Evolutionary conservation across 2,888 invertebrate genomes (phyloP).

Genomic region (Dendrolimus pini): DNA sequence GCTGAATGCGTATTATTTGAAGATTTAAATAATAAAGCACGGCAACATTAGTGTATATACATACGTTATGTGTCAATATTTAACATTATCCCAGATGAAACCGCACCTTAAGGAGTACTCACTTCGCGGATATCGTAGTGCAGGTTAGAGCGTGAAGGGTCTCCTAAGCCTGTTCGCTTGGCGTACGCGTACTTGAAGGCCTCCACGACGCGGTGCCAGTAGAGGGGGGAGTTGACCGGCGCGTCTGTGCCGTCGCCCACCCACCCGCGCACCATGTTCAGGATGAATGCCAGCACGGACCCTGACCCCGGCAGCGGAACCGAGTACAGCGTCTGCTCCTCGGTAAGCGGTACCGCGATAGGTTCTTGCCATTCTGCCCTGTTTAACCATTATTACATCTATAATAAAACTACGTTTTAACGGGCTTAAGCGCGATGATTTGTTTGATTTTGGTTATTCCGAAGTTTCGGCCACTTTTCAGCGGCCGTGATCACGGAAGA

Average conservation of each 20-base stretch:
- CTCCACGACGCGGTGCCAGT: conserved; percentile 91
- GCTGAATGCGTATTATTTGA: too few species aligned
- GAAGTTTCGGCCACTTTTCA: too few species aligned
- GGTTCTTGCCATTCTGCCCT: conserved; percentile 82
- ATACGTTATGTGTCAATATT: too few species aligned
- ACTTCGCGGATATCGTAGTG: conserved; percentile 42
- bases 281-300: conserved; percentile 85
- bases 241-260: conserved; percentile 52
- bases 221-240: conserved; percentile 43
- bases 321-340: conserved; percentile 82
- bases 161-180: conserved; percentile 88
- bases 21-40: too few species aligned
- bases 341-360: conserved; percentile 71
- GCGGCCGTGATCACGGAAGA: too few species aligned
- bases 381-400: conserved; percentile 12
- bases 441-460: too few species aligned
- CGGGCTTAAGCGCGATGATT: too few species aligned
- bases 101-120: conserved; percentile 7
- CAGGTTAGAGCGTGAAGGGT: conserved; percentile 63
- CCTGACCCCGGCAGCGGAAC: conserved; percentile 92
- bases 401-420: too few species aligned
- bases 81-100: too few species aligned
- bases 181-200: conserved; percentile 95
- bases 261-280: conserved; percentile 84
- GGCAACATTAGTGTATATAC: too few species aligned